Base-by-base conservation (phyloP, 2,797 vertebrate species). In the Cirrhinus mrigala region DNA sequence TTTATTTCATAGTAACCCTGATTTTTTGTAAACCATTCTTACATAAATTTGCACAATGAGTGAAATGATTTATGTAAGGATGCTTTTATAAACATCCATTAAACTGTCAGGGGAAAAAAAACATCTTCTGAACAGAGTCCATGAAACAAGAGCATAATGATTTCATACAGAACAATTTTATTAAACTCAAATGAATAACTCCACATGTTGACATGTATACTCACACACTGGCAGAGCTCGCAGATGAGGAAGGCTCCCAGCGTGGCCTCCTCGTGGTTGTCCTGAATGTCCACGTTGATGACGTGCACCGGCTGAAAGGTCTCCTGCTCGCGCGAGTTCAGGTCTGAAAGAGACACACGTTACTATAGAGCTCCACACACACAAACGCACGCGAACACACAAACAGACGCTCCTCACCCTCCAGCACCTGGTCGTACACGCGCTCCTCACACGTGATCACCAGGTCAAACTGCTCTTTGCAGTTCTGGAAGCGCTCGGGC, bases 221-320 rank as follows among this genome's bases (percentile, higher is more conserved):
- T 99, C 93, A 99, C 98, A 96, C 98, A 99, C 92, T 99, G 98
- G 93, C 98, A 99, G 89, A 99, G 97, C 92, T 99, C 98, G 84
- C 98, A 99, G 94, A 99, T 99, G 52, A 99, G 97, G 92, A 99
- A 99, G n/a, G 98, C 98, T 2, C 98, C 98, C 85, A 99, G 92
- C 0, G 98, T 99, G 58, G 98, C 98, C 94, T 99, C 98, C 91
- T 99, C 98, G 0, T 99, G 98, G 94, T 99, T 99, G 88, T 99
- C 98, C 94, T 99, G 98, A 88, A 99, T 99, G 93, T 99, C 98
- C 92, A 99, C 98, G 1, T 99, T 99, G 92, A 99, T 99, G 84
- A 99, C 98, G 0, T 99, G 98, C 0, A 99, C 98, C 0, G 98
- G 96, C 92, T 99, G 98, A 71, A 98, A 96, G 0, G 97, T 98